Percentiles rank a stretch among this genome's conserved stretches.
Conservation (phyloP, 2,113 vertebrate species). For the Casuarius casuarius region DNA sequence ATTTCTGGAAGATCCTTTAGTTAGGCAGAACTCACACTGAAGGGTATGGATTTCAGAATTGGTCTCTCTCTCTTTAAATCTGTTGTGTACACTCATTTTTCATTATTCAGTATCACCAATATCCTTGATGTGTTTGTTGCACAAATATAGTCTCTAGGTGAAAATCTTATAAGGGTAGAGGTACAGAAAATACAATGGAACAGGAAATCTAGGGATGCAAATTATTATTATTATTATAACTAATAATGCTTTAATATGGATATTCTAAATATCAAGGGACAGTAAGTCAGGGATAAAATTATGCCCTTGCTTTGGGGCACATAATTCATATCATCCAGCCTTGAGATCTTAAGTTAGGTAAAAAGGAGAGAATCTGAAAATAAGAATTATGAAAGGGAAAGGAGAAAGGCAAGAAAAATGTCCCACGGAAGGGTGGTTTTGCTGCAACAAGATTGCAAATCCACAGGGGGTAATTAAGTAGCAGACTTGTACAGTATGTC, state of each 20-base stretch:
- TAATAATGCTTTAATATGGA: background rate
- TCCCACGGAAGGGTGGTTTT: constrained; percentile 52
- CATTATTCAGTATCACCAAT: background rate
- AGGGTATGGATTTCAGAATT: background rate
- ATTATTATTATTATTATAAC: constrained; percentile 24
- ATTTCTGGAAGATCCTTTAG: background rate
- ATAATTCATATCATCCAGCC: background rate
- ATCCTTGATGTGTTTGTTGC: background rate
- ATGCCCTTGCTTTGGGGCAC: constrained; percentile 40
- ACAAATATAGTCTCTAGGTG: background rate
- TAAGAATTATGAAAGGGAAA: constrained; percentile 39
- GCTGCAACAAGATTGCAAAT: constrained; percentile 62
- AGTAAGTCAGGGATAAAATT: background rate
- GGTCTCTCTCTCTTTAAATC: background rate
- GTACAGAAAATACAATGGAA: background rate
- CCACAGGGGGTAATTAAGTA: constrained; percentile 69
- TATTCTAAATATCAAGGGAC: constrained; percentile 11
- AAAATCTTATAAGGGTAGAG: background rate
- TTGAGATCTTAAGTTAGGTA: constrained; percentile 31
- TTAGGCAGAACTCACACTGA: background rate
- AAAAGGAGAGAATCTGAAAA: constrained; percentile 44
- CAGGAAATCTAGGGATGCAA: background rate
- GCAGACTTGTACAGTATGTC: constrained; percentile 56
- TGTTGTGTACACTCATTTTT: background rate
- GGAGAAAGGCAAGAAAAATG: constrained; percentile 22